These are phyloP conservation scores for Bombus superbus DNA, from an alignment of 1,140 invertebrate species.

Conservation along the genomic window DNA sequence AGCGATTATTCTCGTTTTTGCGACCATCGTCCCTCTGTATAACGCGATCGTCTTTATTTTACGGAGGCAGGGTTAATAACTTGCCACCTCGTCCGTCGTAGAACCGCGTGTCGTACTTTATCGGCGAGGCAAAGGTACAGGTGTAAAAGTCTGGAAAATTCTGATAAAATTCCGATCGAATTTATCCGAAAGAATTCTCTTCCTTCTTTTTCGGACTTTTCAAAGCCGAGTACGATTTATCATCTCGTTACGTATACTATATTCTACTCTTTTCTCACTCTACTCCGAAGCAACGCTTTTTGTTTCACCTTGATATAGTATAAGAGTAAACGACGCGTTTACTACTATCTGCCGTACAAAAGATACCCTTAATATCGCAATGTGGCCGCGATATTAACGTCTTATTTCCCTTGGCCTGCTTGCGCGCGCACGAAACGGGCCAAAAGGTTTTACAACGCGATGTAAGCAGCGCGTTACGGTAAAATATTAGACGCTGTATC, in stretches of 20 bases:
- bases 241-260: no score
- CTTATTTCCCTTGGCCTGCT: background rate
- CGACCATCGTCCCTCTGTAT: no score
- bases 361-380: background rate
- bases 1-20: no score
- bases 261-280: no score
- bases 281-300: background rate
- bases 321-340: background rate
- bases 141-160: background rate
- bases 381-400: background rate
- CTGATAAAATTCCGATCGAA: no score
- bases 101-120: background rate
- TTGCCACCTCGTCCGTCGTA: background rate
- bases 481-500: background rate
- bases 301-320: background rate
- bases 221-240: no score
- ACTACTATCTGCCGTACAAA: background rate
- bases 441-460: background rate
- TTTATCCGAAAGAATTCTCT: no score
- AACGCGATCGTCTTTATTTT: no score
- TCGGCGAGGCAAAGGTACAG: no score
- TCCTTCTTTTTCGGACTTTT: no score
- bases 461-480: background rate
- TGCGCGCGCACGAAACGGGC: background rate
- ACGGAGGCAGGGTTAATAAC: background rate